A percentile compares a stretch with the other conserved stretches of the same genome.
Evolutionary conservation across 2,113 vertebrate species (phyloP).

Genomic region (Phyllopteryx taeniolatus): DNA sequence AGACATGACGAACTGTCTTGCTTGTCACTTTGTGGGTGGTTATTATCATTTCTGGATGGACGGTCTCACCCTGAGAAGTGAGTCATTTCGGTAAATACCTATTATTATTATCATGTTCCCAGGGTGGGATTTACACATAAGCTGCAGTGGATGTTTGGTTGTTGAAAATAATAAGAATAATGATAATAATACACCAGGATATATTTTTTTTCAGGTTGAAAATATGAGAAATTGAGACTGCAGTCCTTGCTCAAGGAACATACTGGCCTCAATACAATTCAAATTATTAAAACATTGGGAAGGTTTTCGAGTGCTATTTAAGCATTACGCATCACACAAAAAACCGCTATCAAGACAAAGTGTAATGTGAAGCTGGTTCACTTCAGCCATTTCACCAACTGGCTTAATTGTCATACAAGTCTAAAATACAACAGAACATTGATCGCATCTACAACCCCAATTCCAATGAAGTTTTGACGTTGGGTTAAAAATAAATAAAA

Average conservation of each 20-base stretch:
- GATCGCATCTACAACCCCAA: too few species aligned
- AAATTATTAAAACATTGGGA: background rate
- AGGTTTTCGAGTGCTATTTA: background rate
- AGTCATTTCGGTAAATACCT: slow-evolving; percentile 59
- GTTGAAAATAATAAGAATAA: background rate
- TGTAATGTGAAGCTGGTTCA: too few species aligned
- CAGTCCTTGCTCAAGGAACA: background rate
- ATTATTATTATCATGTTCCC: slow-evolving; percentile 47
- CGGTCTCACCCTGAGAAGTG: slow-evolving; percentile 45
- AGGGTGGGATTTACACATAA: slow-evolving; percentile 38
- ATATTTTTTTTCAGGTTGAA: background rate
- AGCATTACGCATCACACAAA: too few species aligned
- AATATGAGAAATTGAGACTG: background rate
- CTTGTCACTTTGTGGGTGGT: slow-evolving; percentile 42
- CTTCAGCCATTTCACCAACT: too few species aligned
- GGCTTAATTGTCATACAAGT: too few species aligned
- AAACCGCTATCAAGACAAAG: too few species aligned
- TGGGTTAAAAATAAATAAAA: too few species aligned
- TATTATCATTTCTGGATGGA: slow-evolving; percentile 46
- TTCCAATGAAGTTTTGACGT: too few species aligned
- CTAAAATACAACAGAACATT: too few species aligned
- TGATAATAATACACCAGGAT: background rate
- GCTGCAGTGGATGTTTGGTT: slow-evolving; percentile 27
- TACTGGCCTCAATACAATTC: background rate
- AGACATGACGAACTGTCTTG: slow-evolving; percentile 57